Percentiles rank a stretch among this genome's conserved stretches.
These are phyloP conservation scores for Panonychus citri DNA, from an alignment of 1,140 invertebrate species.

Conservation along the genomic window DNA sequence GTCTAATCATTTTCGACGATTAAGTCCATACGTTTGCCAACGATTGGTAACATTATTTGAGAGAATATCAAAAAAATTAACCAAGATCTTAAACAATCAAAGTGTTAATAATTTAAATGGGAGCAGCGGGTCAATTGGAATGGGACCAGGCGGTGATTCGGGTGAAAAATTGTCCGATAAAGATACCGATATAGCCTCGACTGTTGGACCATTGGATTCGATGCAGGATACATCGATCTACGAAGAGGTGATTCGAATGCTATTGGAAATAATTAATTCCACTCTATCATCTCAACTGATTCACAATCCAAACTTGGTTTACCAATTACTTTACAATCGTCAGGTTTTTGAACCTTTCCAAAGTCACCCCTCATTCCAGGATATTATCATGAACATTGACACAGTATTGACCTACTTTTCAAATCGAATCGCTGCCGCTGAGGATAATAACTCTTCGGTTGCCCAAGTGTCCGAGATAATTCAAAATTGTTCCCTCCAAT, in stretches of 20 bases:
- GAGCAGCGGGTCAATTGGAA: too few relatives aligned
- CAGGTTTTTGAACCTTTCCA: slow-evolving; percentile 68
- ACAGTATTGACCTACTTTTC: slow-evolving; percentile 75
- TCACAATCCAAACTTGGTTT: slow-evolving; percentile 82
- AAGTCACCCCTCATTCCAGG: slow-evolving; percentile 69
- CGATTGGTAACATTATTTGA: slow-evolving; percentile 57
- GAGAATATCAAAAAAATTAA: slow-evolving; percentile 41
- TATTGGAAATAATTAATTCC: slow-evolving; percentile 87
- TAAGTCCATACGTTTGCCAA: slow-evolving; percentile 91
- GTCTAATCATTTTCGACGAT: slow-evolving; percentile 71
- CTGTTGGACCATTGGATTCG: slow-evolving; percentile 18
- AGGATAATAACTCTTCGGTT: slow-evolving; percentile 42
- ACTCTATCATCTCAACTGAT: slow-evolving; percentile 61
- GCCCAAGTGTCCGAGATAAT: slow-evolving; percentile 61
- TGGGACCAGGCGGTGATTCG: neutral
- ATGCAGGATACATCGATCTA: slow-evolving; percentile 75
- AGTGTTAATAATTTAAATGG: neutral
- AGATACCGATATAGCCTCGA: slow-evolving; percentile 4
- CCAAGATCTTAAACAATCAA: slow-evolving; percentile 3
- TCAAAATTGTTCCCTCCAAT: slow-evolving; percentile 57
- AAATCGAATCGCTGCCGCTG: slow-evolving; percentile 34
- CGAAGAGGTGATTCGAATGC: slow-evolving; percentile 87
- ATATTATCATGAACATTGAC: slow-evolving; percentile 88
- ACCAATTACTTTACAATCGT: slow-evolving; percentile 79
- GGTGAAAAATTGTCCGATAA: neutral